A percentile compares a stretch with the other conserved stretches of the same genome.
Evolutionary conservation across 64 coral and sea anemone genomes (phyloP).

Genomic region (Actinia tenebrosa): DNA sequence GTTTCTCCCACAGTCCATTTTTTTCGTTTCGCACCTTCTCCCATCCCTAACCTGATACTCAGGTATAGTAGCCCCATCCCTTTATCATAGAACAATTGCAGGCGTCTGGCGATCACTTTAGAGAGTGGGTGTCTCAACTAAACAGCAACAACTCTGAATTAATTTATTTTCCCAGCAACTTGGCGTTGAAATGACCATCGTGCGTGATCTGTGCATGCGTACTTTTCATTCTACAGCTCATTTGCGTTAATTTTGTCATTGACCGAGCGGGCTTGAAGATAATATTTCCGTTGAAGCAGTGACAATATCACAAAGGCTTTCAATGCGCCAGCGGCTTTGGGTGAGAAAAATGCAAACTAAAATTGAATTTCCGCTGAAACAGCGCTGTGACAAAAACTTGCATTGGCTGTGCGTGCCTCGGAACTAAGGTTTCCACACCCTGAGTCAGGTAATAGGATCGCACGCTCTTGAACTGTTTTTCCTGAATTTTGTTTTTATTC

Average conservation of each 20-base stretch:
- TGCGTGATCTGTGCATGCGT: neutral
- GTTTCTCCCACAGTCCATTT: too few species aligned
- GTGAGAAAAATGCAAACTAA: neutral
- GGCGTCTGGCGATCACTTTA: too few species aligned
- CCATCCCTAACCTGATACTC: too few species aligned
- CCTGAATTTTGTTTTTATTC: too few species aligned
- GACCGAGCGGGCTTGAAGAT: neutral
- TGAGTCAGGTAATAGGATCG: neutral
- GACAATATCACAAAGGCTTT: neutral
- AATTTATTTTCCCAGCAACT: too few species aligned
- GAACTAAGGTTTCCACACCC: neutral
- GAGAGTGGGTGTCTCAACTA: too few species aligned
- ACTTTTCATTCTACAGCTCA: neutral
- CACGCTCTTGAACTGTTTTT: neutral
- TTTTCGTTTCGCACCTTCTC: too few species aligned
- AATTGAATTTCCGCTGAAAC: conserved; percentile 6
- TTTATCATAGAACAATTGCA: too few species aligned
- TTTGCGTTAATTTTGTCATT: neutral
- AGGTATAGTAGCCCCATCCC: too few species aligned
- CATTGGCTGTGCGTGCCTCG: neutral
- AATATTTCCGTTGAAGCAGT: neutral
- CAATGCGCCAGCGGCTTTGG: neutral
- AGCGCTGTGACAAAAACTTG: neutral
- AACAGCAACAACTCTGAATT: too few species aligned
- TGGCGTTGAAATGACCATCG: too few species aligned